A percentile compares a stretch with the other conserved stretches of the same genome.
These are phyloP conservation scores for Periophthalmus magnuspinnatus DNA, from an alignment of 2,797 vertebrate species.

Conservation along the genomic window DNA sequence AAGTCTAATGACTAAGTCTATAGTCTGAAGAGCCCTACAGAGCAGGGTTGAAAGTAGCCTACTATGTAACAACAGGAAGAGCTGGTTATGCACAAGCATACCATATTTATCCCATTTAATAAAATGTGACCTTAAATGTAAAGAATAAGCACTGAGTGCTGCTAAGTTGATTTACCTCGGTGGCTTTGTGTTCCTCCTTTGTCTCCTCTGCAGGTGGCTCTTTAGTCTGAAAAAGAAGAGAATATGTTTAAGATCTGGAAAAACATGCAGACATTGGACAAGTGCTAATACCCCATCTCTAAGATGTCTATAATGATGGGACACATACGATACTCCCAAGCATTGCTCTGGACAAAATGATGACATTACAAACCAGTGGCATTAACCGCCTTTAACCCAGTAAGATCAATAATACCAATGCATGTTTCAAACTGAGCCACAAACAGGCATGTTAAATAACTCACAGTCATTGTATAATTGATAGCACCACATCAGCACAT, in stretches of 20 bases:
- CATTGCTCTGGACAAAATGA: too few relatives aligned
- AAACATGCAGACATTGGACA: neutral
- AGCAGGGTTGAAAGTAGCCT: too few relatives aligned
- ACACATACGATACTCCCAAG: too few relatives aligned
- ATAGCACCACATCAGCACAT: neutral
- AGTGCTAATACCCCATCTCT: neutral
- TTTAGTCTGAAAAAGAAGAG: slow-evolving; percentile 68
- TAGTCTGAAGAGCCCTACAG: too few relatives aligned
- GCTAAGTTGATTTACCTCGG: slow-evolving; percentile 57
- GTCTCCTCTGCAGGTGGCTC: slow-evolving; percentile 40
- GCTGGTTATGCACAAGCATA: neutral
- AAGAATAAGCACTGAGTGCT: neutral
- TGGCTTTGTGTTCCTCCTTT: slow-evolving; percentile 45
- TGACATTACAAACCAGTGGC: too few relatives aligned
- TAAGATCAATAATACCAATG: too few relatives aligned
- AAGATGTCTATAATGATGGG: neutral
- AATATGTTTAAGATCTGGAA: neutral
- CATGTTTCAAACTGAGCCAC: too few relatives aligned
- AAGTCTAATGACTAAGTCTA: too few relatives aligned
- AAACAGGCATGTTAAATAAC: neutral
- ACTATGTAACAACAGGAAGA: too few relatives aligned
- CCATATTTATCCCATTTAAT: neutral
- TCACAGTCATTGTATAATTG: too few relatives aligned
- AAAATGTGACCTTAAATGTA: neutral
- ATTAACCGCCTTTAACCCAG: too few relatives aligned